Evolutionary conservation across 1,140 invertebrate genomes (phyloP).

Genomic region (Pygmarrhopalites habei): DNA sequence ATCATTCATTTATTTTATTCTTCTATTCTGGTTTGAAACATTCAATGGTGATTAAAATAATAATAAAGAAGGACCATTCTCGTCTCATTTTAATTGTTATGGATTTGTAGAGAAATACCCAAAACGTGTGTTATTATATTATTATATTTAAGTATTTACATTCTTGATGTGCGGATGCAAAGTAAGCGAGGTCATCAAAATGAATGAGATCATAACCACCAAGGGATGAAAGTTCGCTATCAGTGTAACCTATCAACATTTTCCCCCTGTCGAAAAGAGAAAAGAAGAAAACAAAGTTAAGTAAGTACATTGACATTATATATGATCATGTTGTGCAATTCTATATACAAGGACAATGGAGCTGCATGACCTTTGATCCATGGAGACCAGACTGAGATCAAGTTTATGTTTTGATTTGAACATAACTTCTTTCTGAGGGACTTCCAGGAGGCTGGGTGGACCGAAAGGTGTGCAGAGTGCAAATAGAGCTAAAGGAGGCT

Average conservation of each 20-base stretch:
- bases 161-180: slow-evolving; percentile 98
- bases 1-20: too few relatives aligned
- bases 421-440: slow-evolving; percentile 90
- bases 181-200: slow-evolving; percentile 75
- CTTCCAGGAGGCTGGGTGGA: slow-evolving; percentile 79
- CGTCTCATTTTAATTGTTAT: too few relatives aligned
- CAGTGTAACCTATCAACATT: slow-evolving; percentile 86
- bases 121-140: too few relatives aligned
- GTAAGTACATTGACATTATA: too few relatives aligned
- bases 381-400: slow-evolving; percentile 87
- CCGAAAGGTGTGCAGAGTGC: slow-evolving; percentile 97
- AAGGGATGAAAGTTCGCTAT: slow-evolving; percentile 81
- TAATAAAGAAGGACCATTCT: too few relatives aligned
- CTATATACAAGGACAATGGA: too few relatives aligned
- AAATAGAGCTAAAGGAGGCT: slow-evolving; percentile 86
- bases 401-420: slow-evolving; percentile 99
- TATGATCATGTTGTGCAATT: too few relatives aligned
- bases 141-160: too few relatives aligned
- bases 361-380: slow-evolving; percentile 97
- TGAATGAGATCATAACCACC: slow-evolving; percentile 90
- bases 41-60: too few relatives aligned
- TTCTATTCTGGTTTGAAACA: too few relatives aligned
- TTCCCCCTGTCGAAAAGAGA: slow-evolving; percentile 64
- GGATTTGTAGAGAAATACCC: too few relatives aligned
- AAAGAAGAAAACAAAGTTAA: slow-evolving; percentile 10